Base-by-base conservation (phyloP, 2,113 vertebrate genomes). In the Miniopterus natalensis region DNA sequence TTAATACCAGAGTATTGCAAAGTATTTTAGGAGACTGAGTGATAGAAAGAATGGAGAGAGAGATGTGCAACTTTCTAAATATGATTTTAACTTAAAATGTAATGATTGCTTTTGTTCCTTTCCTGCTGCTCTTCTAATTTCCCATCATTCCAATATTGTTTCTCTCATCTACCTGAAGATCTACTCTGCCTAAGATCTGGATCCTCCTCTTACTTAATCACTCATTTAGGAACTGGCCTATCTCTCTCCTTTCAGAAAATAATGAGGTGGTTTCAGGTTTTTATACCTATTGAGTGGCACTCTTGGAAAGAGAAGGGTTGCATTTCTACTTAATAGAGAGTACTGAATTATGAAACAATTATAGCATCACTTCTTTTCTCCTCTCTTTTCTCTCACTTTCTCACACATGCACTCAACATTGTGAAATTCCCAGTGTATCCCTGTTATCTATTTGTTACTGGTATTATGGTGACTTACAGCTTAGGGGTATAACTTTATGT, bases 181-280 rank as follows among this genome's bases (percentile, higher is more conserved):
- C 4, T 45, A 21, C 6, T 68, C 68, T 12, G 4, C 61, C 6
- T 77, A 47, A 31, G 23, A 45, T 40, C 14, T 80, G 3, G 68
- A 70, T 42, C 8, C 6, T 84, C 25, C n/a, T 91, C 55, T 84
- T 40, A 61, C 85, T 89, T 3, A 65, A 10, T 57, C 4, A 47
- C 27, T 95, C 10, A 49, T 63, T 90, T 84, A 57, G 18, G 66
- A 73, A 66, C 12, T 92, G 23, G 18, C 80, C 11, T 36, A 6
- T 63, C 40, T 86, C 27, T 86, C 31, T 77, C 5, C 36, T 93
- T 90, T 81, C 29, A 70, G 23, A 23, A 96, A 84, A 55, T 95
- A 83, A 83, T 73, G 27, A n/a, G 78, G 8, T 45, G 17, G 61
- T 66, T 92, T 83, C 25, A 94, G 12, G 5, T 77, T 51, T 90